Base-by-base conservation (phyloP, 2,888 invertebrate genomes). In the Mesochorus sp. region DNA sequence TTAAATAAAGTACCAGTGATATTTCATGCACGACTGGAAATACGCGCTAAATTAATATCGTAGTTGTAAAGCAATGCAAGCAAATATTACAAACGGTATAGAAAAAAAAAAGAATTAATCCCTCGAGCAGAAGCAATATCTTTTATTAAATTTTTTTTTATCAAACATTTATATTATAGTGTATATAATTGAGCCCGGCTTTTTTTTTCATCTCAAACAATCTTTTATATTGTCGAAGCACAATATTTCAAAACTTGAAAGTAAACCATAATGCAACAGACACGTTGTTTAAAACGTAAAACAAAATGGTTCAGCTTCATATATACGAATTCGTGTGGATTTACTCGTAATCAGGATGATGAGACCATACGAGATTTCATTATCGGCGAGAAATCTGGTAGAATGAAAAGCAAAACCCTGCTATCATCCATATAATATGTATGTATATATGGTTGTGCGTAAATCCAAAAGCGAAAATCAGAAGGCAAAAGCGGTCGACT, bases 401-500 rank as follows among this genome's bases (percentile, higher is more conserved):
- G 57, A 64, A 72, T 64, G 49, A 26, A n/a, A n/a, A 44, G 42
- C 53, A 2, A 21, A 14, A 21, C 39, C 21, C 8, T 14, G 34
- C 24, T 39, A 24, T 49, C 10, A 26, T 6, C 42, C n/a, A n/a
- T n/a, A n/a, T n/a, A n/a, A n/a, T n/a, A n/a, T n/a, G n/a, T n/a
- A n/a, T n/a, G n/a, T n/a, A n/a, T n/a, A n/a, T n/a, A 31, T 21
- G 2, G 51, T 17, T 24, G 1, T 6, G 8, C 37, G 14, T 19
- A 67, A n/a, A 57, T 44, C 61, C 57, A 61, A 61, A 68, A 51
- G 61, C 68, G 61, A 19, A 59, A 61, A 34, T n/a, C n/a, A 47
- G 6, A n/a, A 37, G 28, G 37, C 19, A 21, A 31, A 28, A 57
- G 68, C 67, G 75, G 68, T 68, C 68, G 68, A 75, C 75, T 75